phyloP scores from a whole-genome alignment of 2,797 vertebrate genomes.

The Malurus leucopterus region DNA sequence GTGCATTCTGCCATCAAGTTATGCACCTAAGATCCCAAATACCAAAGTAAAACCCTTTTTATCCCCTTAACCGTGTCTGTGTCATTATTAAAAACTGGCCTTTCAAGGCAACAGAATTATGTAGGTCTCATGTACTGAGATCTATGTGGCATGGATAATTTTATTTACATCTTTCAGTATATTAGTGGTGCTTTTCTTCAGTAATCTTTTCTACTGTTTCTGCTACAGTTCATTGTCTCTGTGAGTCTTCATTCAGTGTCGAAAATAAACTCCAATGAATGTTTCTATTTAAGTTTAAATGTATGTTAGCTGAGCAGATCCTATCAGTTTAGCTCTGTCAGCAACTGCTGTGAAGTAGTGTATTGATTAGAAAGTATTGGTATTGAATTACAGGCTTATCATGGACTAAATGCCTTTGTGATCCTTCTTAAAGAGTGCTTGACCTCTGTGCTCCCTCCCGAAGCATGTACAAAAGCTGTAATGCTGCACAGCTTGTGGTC shows the following conservation, averaged over 20 bases:
- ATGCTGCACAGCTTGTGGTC: not conserved
- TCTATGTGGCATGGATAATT: not conserved
- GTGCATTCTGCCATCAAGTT: too few species aligned
- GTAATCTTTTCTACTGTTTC: not conserved
- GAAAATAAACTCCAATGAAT: slow-evolving; percentile 1
- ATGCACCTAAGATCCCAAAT: too few species aligned
- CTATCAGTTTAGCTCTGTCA: slow-evolving; percentile 38
- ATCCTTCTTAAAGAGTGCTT: slow-evolving; percentile 32
- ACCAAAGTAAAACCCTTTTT: too few species aligned
- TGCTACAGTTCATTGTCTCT: not conserved
- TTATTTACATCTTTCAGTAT: not conserved
- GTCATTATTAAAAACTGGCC: too few species aligned
- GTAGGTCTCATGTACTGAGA: not conserved
- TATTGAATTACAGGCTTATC: slow-evolving; percentile 52
- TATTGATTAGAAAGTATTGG: slow-evolving; percentile 51
- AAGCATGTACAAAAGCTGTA: not conserved
- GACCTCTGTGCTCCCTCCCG: not conserved
- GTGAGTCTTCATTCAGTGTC: not conserved
- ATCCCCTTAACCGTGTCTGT: too few species aligned
- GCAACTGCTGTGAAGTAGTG: not conserved
- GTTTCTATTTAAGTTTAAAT: slow-evolving; percentile 21
- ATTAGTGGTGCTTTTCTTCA: not conserved
- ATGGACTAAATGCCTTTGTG: slow-evolving; percentile 34
- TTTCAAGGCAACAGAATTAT: not conserved
- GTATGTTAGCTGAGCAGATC: slow-evolving; percentile 26